Conservation (phyloP, 1,140 invertebrate species). For the Magallana gigas region DNA sequence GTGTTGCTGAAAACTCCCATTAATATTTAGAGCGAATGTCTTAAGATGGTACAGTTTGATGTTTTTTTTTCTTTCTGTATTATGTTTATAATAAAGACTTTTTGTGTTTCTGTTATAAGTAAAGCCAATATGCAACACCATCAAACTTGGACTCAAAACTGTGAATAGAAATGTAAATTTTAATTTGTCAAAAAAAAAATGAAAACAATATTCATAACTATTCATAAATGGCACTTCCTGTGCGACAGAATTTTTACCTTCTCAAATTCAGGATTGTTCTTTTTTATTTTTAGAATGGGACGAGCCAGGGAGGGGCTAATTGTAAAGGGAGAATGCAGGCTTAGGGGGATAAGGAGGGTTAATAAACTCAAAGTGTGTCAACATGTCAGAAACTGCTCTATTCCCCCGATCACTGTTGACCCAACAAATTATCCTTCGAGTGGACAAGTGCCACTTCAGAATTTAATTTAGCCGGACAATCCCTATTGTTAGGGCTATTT, state of each 20-base stretch:
- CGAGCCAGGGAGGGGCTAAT: neutral
- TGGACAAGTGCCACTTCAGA: constrained; percentile 24
- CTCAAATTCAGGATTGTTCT: neutral
- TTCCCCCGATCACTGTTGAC: constrained; percentile 13
- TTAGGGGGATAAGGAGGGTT: constrained; percentile 23
- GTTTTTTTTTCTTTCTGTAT: neutral
- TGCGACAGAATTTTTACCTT: neutral
- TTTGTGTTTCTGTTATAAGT: too few species aligned
- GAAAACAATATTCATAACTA: neutral
- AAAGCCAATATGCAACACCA: too few species aligned
- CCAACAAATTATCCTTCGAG: constrained; percentile 18
- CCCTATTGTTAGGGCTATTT: constrained; percentile 1
- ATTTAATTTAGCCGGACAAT: constrained; percentile 31
- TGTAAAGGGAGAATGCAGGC: neutral
- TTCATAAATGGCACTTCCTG: neutral
- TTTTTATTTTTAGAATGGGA: neutral
- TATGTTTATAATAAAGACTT: too few species aligned
- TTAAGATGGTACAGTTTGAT: neutral
- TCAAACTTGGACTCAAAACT: too few species aligned
- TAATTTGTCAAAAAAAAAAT: too few species aligned
- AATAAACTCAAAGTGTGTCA: constrained; percentile 25
- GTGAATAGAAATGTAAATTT: too few species aligned
- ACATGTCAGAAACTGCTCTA: constrained; percentile 18
- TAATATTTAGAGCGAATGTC: neutral
- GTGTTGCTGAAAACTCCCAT: constrained; percentile 1